These are phyloP conservation scores for Monoplex corrugatus DNA, from an alignment of 2,888 invertebrate species.

Conservation along the genomic window DNA sequence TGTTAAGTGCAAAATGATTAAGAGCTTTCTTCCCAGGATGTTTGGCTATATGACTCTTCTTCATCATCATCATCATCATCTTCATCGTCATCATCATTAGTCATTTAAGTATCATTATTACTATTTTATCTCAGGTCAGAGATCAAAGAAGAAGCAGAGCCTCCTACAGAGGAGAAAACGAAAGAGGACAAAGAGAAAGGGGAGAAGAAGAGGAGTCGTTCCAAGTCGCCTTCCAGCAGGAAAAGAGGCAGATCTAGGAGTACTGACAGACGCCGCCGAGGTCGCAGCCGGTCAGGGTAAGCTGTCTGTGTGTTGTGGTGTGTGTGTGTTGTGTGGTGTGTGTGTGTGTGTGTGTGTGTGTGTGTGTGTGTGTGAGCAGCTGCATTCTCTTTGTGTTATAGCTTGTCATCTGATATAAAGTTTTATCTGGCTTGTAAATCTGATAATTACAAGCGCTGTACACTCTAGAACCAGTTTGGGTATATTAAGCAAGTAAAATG, in stretches of 20 bases:
- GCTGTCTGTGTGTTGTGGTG: not conserved
- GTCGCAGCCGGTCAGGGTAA: constrained; percentile 54
- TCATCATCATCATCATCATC: too few relatives aligned
- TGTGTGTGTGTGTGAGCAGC: not conserved
- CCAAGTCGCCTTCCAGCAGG: constrained; percentile 53
- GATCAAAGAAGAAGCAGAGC: not conserved
- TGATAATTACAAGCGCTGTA: too few relatives aligned
- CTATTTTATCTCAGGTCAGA: not conserved
- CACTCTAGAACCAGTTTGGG: too few relatives aligned
- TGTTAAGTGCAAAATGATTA: too few relatives aligned
- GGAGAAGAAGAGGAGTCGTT: constrained; percentile 58
- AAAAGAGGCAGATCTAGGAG: constrained; percentile 63
- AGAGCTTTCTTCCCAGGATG: too few relatives aligned
- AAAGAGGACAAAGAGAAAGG: constrained; percentile 53
- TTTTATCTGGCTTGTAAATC: too few relatives aligned
- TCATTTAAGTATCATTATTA: not conserved
- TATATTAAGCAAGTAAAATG: too few relatives aligned
- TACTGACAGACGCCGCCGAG: constrained; percentile 55
- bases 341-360: not conserved
- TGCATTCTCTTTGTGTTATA: not conserved
- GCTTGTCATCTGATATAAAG: too few relatives aligned
- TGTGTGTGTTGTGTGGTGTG: not conserved
- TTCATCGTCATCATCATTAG: too few relatives aligned
- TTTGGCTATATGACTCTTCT: too few relatives aligned
- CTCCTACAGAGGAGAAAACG: constrained; percentile 52